Base-by-base conservation (phyloP, 2,113 vertebrate species). In the Tympanuchus pallidicinctus region DNA sequence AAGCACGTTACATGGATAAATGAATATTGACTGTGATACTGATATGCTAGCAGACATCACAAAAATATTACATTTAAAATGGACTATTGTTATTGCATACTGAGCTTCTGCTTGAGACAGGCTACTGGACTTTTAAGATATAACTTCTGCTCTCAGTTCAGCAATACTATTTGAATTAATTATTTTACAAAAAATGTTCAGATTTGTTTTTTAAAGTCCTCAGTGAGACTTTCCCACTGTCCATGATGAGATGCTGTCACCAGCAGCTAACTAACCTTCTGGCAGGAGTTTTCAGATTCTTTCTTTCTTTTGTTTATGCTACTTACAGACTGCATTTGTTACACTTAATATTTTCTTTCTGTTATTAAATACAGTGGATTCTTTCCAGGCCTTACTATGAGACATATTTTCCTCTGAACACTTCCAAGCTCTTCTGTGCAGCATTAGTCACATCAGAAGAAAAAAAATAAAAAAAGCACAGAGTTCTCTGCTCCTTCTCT, bases 161-260 rank as follows among this genome's bases (percentile, higher is more conserved):
- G 17, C 61, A 72, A 67, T 65, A 75, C 34, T 43, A 1, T 24
- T 48, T 50, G 42, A 89, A 69, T 69, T 40, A 81, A 90, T 67
- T 16, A 70, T 6, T 77, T 74, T 3, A 79, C 28, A 69, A 69
- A 69, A 86, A 87, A 72, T 57, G 30, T 52, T 87, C 71, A 69
- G 38, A 48, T 87, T 91, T 92, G 13, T 72, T 82, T 94, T 92
- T 92, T 61, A 9, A 86, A 61, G 6, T 40, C 15, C 34, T 91
- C 30, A 43, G 13, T n/a, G n/a, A 86, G 11, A 34, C 2, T 92
- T 10, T 86, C 13, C 30, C 47, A 84, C 17, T 8, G 67, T 34
- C 52, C 47, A n/a, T 0, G 3, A 65, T 16, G 27, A 79, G 30
- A 5, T 9, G 7, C 13, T 69, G 18, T 21, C 38, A 78, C 14